Percentiles rank a stretch among this genome's conserved stretches.
Evolutionary conservation across 2,113 vertebrate species (phyloP).

Genomic region (Dinomys branickii): DNA sequence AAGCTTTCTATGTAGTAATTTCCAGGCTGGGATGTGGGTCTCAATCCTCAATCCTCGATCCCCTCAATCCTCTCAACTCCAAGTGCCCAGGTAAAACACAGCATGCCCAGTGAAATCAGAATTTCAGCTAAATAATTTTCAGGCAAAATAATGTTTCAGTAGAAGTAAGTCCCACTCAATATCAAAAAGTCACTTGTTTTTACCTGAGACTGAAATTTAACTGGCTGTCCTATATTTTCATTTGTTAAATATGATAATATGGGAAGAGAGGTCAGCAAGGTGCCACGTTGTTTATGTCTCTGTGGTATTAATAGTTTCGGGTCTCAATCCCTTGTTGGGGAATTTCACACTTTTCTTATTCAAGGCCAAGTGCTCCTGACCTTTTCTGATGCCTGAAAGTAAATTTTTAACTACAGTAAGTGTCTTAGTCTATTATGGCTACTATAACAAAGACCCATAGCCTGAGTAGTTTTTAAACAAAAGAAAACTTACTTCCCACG

Average conservation of each 20-base stretch:
- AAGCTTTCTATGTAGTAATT: neutral
- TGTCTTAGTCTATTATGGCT: neutral
- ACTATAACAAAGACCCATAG: neutral
- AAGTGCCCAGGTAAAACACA: neutral
- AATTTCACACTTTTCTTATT: conserved; percentile 5
- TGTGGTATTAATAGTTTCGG: neutral
- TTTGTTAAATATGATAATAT: neutral
- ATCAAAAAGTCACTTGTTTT: conserved; percentile 7
- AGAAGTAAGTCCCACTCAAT: neutral
- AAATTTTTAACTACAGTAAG: neutral
- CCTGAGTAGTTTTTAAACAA: neutral
- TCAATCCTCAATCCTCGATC: conserved; percentile 13
- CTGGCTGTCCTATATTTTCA: neutral
- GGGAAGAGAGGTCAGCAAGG: neutral
- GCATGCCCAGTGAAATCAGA: neutral
- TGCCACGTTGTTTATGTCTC: neutral
- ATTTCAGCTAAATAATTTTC: conserved; percentile 5
- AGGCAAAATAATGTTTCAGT: neutral
- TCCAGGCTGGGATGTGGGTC: neutral
- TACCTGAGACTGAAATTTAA: conserved; percentile 8
- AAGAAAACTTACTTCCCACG: neutral
- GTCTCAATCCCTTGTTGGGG: neutral
- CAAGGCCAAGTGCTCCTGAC: neutral
- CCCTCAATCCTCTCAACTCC: neutral
- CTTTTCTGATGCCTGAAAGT: conserved; percentile 40